Conservation (phyloP, 53 echinoderm and acorn worm species). For the Holothuria scabra region DNA sequence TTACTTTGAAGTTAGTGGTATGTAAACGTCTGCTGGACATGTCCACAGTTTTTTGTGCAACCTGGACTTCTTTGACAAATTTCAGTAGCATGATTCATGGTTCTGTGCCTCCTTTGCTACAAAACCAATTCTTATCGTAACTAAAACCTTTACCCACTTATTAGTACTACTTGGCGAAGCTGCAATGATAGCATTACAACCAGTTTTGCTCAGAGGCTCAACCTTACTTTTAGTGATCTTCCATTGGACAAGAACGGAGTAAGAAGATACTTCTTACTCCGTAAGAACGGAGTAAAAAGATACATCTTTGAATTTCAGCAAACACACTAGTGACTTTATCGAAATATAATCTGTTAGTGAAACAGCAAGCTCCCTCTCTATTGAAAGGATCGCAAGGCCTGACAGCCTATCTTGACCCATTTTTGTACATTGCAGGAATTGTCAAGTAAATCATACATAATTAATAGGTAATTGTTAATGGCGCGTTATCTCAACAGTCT, state of each 20-base stretch:
- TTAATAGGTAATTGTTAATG: too few relatives aligned
- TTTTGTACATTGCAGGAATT: too few relatives aligned
- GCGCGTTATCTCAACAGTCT: too few relatives aligned
- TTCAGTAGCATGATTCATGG: constrained; percentile 53
- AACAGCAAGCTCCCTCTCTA: too few relatives aligned
- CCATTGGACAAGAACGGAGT: constrained; percentile 47
- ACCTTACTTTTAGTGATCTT: constrained; percentile 58
- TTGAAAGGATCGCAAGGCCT: too few relatives aligned
- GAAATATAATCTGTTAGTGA: too few relatives aligned
- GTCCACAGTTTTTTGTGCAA: constrained; percentile 8
- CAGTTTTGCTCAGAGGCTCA: constrained; percentile 59
- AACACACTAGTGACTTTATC: too few relatives aligned
- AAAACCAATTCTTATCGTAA: constrained; percentile 49
- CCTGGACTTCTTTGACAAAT: constrained; percentile 53
- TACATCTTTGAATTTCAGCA: too few relatives aligned
- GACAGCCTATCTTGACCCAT: too few relatives aligned
- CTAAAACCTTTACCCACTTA: constrained; percentile 49
- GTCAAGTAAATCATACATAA: too few relatives aligned
- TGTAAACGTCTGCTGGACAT: constrained; percentile 53
- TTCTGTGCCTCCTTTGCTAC: constrained; percentile 59
- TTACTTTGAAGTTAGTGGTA: constrained; percentile 40
- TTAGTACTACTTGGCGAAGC: constrained; percentile 53
- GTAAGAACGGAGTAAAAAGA: too few relatives aligned
- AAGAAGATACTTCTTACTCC: too few relatives aligned
- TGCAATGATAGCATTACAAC: constrained; percentile 53